These are phyloP conservation scores for Beroe forskalii DNA, from an alignment of 37 sponge, comb jelly and placozoan genomes.

Conservation along the genomic window DNA sequence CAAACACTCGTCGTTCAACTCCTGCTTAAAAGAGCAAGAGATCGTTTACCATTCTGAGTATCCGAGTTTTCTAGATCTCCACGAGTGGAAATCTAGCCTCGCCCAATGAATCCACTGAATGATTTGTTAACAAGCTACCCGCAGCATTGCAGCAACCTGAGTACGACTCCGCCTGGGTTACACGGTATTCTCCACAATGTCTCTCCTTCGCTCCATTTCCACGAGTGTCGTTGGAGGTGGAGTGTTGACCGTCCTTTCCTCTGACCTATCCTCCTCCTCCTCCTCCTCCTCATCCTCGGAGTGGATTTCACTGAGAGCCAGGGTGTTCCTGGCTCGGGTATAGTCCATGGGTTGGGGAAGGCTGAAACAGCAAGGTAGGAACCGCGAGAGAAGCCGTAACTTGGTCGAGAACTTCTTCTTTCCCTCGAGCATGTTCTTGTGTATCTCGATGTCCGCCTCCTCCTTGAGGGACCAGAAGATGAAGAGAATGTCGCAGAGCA, in stretches of 20 bases:
- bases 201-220: neutral
- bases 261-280: neutral
- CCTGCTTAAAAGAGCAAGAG: too few relatives aligned
- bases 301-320: slow-evolving; percentile 7
- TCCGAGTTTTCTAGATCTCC: too few relatives aligned
- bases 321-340: neutral
- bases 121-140: too few relatives aligned
- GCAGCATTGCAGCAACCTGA: too few relatives aligned
- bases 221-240: neutral
- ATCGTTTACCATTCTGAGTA: too few relatives aligned
- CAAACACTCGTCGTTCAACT: too few relatives aligned
- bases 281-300: neutral
- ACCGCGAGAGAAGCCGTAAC: neutral
- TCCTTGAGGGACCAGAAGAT: slow-evolving; percentile 65
- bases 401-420: slow-evolving; percentile 27
- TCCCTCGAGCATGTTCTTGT: neutral
- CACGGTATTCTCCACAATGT: too few relatives aligned
- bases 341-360: slow-evolving; percentile 3
- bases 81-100: too few relatives aligned
- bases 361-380: slow-evolving; percentile 53
- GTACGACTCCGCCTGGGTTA: too few relatives aligned
- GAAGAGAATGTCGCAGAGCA: slow-evolving; percentile 63
- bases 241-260: neutral
- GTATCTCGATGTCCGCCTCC: slow-evolving; percentile 55
- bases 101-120: too few relatives aligned